phyloP scores from a whole-genome alignment of 2,113 vertebrate species.

The Dendropsophus ebraccatus region DNA sequence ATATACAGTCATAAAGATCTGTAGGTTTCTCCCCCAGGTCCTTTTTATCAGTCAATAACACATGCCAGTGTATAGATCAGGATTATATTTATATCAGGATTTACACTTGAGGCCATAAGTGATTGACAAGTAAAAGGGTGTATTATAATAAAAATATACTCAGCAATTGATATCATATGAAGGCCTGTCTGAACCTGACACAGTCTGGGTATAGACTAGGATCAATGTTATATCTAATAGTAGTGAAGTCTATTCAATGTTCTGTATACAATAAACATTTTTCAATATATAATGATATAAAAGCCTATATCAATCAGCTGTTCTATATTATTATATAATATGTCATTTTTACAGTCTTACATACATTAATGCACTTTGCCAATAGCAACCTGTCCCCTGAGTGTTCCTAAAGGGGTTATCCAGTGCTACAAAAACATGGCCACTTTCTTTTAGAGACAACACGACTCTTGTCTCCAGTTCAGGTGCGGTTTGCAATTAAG shows the following conservation, averaged over 20 bases:
- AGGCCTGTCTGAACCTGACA: background rate
- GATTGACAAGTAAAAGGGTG: background rate
- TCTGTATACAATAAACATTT: background rate
- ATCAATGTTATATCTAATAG: background rate
- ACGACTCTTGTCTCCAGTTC: no score
- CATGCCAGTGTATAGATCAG: background rate
- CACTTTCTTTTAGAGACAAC: no score
- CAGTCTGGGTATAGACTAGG: background rate
- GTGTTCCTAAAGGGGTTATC: no score
- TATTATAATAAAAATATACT: background rate
- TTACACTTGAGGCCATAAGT: background rate
- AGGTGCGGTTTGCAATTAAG: no score
- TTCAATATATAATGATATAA: no score
- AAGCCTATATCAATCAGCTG: no score
- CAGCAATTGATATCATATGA: background rate
- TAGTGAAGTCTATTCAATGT: background rate
- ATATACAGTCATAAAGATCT: background rate
- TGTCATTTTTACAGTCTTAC: no score
- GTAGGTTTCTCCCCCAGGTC: background rate
- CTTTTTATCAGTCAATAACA: background rate
- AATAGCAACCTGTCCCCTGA: no score
- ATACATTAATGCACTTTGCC: no score
- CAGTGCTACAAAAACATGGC: no score
- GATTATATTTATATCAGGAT: background rate
- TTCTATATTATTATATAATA: no score